These are phyloP conservation scores for Leiothrix lutea DNA, from an alignment of 2,113 vertebrate species.

Conservation along the genomic window DNA sequence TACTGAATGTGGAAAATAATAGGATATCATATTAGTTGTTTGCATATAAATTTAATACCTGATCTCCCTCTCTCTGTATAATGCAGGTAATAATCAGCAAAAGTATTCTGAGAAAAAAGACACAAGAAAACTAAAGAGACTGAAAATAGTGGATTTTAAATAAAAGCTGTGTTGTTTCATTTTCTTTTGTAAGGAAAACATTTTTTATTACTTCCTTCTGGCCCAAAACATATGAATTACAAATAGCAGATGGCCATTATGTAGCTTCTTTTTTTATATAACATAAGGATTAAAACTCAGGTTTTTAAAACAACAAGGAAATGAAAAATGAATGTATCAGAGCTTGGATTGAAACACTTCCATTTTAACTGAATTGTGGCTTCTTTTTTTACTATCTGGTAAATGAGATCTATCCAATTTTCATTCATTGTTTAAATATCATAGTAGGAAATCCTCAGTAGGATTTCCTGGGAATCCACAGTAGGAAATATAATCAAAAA, in stretches of 20 bases:
- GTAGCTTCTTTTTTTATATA: neutral
- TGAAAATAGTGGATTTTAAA: neutral
- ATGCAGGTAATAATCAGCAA: neutral
- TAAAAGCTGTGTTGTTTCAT: neutral
- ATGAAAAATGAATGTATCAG: neutral
- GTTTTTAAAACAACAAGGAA: neutral
- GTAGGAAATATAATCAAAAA: neutral
- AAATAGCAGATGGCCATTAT: slow-evolving; percentile 1
- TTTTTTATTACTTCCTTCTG: neutral
- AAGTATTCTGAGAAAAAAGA: neutral
- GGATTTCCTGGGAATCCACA: too few relatives aligned
- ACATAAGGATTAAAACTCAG: neutral
- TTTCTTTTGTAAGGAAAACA: neutral
- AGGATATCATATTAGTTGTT: neutral
- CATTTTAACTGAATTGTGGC: neutral
- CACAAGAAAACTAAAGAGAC: neutral
- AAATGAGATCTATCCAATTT: neutral
- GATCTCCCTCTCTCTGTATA: neutral
- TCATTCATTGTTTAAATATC: neutral
- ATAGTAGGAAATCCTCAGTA: neutral
- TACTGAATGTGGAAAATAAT: neutral
- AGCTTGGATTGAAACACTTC: neutral
- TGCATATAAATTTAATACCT: neutral
- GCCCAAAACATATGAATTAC: neutral
- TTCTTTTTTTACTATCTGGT: neutral